phyloP scores from a whole-genome alignment of 2,797 vertebrate genomes.

The Podarcis siculus region DNA sequence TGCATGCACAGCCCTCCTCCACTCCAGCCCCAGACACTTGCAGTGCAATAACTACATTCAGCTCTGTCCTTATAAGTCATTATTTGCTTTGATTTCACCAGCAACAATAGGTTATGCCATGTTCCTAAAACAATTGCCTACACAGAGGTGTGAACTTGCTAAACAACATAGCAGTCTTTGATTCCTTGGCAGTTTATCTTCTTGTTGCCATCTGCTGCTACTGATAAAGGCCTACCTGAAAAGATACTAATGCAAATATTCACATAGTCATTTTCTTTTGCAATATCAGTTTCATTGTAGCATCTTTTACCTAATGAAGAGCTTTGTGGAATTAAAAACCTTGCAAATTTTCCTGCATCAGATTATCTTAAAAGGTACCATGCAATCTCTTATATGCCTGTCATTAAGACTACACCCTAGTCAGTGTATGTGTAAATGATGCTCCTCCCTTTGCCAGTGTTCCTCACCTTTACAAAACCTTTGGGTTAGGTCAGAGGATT shows the following conservation, averaged over 20 bases:
- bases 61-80: background rate
- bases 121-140: background rate
- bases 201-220: background rate
- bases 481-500: rapidly evolving
- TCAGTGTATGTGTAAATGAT: rapidly evolving
- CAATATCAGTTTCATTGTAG: background rate
- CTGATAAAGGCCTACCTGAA: background rate
- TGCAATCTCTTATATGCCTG: background rate
- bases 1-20: background rate
- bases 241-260: background rate
- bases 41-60: background rate
- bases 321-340: background rate
- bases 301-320: background rate
- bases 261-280: background rate
- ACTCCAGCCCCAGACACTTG: background rate
- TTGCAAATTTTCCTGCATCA: background rate
- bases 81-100: background rate
- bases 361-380: background rate
- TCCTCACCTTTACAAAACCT: background rate
- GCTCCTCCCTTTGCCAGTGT: background rate
- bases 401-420: background rate
- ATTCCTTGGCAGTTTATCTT: background rate
- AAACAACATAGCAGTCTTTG: background rate
- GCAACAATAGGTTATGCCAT: background rate
- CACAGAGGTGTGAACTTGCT: background rate